phyloP scores from a whole-genome alignment of 2,888 invertebrate species.

The Abscondita cerata region DNA sequence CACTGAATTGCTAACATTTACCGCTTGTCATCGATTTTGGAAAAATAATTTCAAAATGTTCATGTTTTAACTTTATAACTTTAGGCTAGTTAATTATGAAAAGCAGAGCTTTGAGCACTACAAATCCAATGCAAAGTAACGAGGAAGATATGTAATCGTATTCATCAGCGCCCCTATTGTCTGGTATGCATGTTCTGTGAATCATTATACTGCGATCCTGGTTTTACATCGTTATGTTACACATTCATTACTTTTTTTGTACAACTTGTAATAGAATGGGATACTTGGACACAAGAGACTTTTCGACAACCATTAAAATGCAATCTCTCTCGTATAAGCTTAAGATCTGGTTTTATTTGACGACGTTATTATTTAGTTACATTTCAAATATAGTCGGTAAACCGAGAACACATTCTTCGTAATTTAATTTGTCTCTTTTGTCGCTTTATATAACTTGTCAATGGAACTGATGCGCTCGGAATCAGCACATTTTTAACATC shows the following conservation, averaged over 20 bases:
- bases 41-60: constrained; percentile 3
- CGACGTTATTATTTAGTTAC: constrained; percentile 24
- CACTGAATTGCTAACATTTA: not conserved
- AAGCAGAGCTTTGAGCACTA: constrained; percentile 45
- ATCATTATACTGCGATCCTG: constrained; percentile 42
- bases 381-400: constrained; percentile 41
- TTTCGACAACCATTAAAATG: constrained; percentile 27
- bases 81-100: constrained; percentile 49
- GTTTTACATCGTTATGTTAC: constrained; percentile 47
- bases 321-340: not conserved
- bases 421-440: constrained; percentile 50
- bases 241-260: constrained; percentile 48
- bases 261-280: constrained; percentile 4
- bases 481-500: constrained; percentile 48
- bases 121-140: constrained; percentile 55
- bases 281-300: no score
- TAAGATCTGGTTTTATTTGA: constrained; percentile 23
- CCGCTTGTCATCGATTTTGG: not conserved
- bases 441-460: constrained; percentile 51
- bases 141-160: constrained; percentile 57
- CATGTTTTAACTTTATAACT: constrained; percentile 42
- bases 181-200: constrained; percentile 52
- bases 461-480: constrained; percentile 48
- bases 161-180: constrained; percentile 55
- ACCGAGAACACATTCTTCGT: constrained; percentile 43